Percentiles rank a stretch among this genome's conserved stretches.
phyloP scores from a whole-genome alignment of 2,113 vertebrate species.

The Brachionichthys hirsutus region DNA sequence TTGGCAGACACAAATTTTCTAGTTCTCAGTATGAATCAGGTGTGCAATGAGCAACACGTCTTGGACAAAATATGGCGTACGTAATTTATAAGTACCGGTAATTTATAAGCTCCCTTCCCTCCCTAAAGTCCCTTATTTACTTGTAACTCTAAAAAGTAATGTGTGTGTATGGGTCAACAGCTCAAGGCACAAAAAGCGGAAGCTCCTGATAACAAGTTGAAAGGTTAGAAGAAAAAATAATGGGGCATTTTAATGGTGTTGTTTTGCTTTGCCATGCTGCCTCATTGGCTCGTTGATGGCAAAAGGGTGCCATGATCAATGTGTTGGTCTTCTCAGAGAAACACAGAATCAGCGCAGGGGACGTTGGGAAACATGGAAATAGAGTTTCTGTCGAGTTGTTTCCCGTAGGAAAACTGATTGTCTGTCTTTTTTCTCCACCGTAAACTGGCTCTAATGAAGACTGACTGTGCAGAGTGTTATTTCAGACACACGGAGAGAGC shows the following conservation, averaged over 20 bases:
- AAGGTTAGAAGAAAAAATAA: not conserved
- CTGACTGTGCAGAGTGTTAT: slow-evolving; percentile 52
- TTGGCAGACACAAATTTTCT: not conserved
- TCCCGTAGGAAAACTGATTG: slow-evolving; percentile 48
- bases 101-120: slow-evolving; percentile 6
- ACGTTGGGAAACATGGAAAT: slow-evolving; percentile 58
- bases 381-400: slow-evolving; percentile 59
- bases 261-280: slow-evolving; percentile 40
- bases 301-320: slow-evolving; percentile 60
- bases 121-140: slow-evolving; percentile 1
- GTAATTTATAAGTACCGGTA: slow-evolving; percentile 1
- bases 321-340: slow-evolving; percentile 41
- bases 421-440: slow-evolving; percentile 27
- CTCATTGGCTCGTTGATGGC: slow-evolving; percentile 58
- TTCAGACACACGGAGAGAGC: slow-evolving; percentile 58
- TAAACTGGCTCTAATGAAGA: slow-evolving; percentile 67
- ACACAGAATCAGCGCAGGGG: slow-evolving; percentile 51
- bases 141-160: not conserved
- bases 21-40: slow-evolving; percentile 4
- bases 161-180: not conserved
- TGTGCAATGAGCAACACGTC: not conserved
- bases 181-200: too few species aligned
- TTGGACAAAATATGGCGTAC: not conserved
- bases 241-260: slow-evolving; percentile 40
- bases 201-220: not conserved